Base-by-base conservation (phyloP, 1,140 invertebrate genomes). In the Leptopilina clavipes region DNA sequence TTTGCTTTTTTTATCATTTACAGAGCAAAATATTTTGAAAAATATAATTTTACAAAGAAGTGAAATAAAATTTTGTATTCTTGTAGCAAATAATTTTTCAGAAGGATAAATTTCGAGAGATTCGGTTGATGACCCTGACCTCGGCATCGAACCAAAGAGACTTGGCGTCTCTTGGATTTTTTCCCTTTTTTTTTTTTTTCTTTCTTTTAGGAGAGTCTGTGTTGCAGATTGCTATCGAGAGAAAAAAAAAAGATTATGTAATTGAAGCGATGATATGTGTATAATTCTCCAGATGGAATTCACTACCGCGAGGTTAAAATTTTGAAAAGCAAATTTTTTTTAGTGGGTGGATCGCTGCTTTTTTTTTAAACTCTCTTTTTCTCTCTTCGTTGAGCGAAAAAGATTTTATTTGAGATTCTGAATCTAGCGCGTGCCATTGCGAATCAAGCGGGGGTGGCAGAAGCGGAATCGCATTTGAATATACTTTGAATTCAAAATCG, bases 311-410 rank as follows among this genome's bases (percentile, higher is more conserved):
- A 31, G 25, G 59, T 14, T 31, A 65, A 25, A n/a, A 65, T 65
- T 65, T 65, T 65, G 59, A 65, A 65, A 65, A 65, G 59, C 59
- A 65, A 65, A 65, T 65, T 65, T 48, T 65, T 48, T 65, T 11
- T n/a, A 31, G 59, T 12, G 59, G 59, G 54, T 59, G 54, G 1
- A 11, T 22, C 54, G 54, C 19, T n/a, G n/a, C 10, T 22, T 22
- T 59, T 59, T 59, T 59, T 59, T 54, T 8, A 17, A 0, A 10
- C 17, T 19, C 5, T 56, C n/a, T 56, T 2, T 18, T 19, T 59
- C 37, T 25, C 19, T 18, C 11, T 9, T 22, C 18, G 2, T 31
- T 31, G 10, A 65, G 12, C 59, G 10, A 40, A 40, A 40, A 40
- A 9, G n/a, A n/a, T n/a, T n/a, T n/a, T n/a, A n/a, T n/a, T n/a